These are phyloP conservation scores for Tetraodon nigroviridis DNA, from an alignment of 2,113 vertebrate species.

Conservation along the genomic window DNA sequence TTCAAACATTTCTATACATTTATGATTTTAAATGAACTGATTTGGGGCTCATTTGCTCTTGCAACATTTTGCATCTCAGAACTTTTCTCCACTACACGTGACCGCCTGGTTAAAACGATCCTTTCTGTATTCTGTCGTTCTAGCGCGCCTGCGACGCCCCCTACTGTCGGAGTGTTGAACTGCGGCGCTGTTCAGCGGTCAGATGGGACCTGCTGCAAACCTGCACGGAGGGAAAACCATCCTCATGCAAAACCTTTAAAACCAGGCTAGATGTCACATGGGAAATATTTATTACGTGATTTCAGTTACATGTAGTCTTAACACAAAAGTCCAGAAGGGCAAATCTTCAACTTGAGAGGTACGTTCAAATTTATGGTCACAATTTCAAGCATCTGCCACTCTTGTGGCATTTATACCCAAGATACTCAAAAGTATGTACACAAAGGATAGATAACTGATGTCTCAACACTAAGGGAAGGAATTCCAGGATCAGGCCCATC, in stretches of 20 bases:
- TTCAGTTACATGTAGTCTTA: conserved; percentile 35
- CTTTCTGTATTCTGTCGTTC: too few relatives aligned
- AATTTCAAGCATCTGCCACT: conserved; percentile 2
- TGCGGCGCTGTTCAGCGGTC: background rate
- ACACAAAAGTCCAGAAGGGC: conserved; percentile 15
- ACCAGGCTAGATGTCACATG: conserved; percentile 37
- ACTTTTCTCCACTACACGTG: too few relatives aligned
- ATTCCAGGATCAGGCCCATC: background rate
- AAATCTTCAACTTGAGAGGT: conserved; percentile 11
- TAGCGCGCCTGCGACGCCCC: background rate
- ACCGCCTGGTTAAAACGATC: too few relatives aligned
- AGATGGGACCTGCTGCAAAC: background rate
- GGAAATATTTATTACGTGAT: conserved; percentile 56
- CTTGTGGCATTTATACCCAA: background rate
- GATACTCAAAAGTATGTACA: background rate
- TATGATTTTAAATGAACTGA: too few relatives aligned
- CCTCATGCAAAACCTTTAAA: conserved; percentile 25
- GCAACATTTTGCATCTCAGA: too few relatives aligned
- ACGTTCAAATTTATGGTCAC: conserved; percentile 3
- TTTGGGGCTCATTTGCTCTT: too few relatives aligned
- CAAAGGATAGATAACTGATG: background rate
- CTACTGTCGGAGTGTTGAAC: background rate
- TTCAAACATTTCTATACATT: too few relatives aligned
- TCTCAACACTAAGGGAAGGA: conserved; percentile 13
- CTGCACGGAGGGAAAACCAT: background rate